Evolutionary conservation across 2,113 vertebrate genomes (phyloP), one percentile per base, ranked within the genome.

Genomic region (Gambusia holbrooki): DNA sequence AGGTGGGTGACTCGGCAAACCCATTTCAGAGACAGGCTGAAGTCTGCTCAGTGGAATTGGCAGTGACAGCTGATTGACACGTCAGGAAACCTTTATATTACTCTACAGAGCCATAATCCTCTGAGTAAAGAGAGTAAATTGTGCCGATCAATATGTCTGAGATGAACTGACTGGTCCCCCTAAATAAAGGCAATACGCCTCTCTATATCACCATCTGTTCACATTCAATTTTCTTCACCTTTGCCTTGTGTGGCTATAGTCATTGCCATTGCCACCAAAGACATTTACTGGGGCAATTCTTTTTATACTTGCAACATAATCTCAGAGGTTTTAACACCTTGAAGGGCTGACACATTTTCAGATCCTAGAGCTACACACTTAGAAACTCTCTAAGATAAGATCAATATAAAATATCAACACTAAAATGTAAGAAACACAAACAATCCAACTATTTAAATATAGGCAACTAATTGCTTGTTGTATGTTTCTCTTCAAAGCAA

Each of bases 71-170:
- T 92, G 92, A 93, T 76, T 93, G 93, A 93, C 93, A 93, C 42
- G 81, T 80, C 86, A 86, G 93, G 90, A 94, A 93, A 91, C 91
- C 94, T 93, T 94, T 94, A 91, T 93, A 93, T 93, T 92, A 92
- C 90, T 90, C 87, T 77, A 93, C 88, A 93, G 86, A 86, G 87
- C 83, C 82, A 83, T 90, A 90, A 92, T 94, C 93, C 86, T 87
- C 77, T 1, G 89, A 83, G 92, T 83, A 91, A 92, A 91, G 89
- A 88, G 88, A 91, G 87, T 89, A 92, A 91, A 92, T 93, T 90
- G 89, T 90, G 89, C 83, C 77, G 86, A 92, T 92, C 91, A 90
- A 92, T 92, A 89, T 40, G 90, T 87, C 90, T 63, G 80, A 85
- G 84, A 91, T 92, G 84, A 90, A 91, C 85, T 84, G 88, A 85